These are phyloP conservation scores for Gymnopithys bicolor DNA, from an alignment of 2,797 vertebrate species.

Conservation along the genomic window DNA sequence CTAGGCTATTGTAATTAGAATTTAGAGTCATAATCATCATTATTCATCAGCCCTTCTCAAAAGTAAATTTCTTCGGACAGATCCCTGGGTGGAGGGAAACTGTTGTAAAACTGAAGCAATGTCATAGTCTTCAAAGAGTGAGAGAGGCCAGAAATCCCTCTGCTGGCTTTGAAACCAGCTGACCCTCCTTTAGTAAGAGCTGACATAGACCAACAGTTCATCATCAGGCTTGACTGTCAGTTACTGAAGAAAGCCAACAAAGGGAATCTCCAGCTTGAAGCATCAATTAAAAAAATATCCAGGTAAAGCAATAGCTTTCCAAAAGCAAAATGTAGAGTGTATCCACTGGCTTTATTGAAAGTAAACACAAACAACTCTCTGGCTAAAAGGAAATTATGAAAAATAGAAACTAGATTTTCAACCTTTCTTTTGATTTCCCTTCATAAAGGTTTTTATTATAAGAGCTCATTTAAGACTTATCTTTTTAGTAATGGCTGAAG, in stretches of 20 bases:
- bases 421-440: neutral
- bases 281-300: neutral
- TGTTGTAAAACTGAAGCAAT: neutral
- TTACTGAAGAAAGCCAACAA: neutral
- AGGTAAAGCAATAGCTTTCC: neutral
- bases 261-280: neutral
- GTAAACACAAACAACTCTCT: neutral
- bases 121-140: neutral
- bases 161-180: neutral
- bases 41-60: neutral
- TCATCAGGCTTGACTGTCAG: neutral
- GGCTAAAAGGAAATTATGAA: neutral
- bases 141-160: neutral
- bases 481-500: neutral
- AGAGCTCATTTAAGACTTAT: neutral
- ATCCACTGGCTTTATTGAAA: neutral
- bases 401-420: neutral
- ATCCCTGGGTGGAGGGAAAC: neutral
- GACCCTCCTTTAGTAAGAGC: neutral
- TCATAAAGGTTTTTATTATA: neutral
- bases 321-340: neutral
- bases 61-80: neutral
- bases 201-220: neutral
- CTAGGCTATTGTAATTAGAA: neutral
- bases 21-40: conserved; percentile 14